Conservation (phyloP, 2,113 vertebrate species). For the Myiagra hebetior region DNA sequence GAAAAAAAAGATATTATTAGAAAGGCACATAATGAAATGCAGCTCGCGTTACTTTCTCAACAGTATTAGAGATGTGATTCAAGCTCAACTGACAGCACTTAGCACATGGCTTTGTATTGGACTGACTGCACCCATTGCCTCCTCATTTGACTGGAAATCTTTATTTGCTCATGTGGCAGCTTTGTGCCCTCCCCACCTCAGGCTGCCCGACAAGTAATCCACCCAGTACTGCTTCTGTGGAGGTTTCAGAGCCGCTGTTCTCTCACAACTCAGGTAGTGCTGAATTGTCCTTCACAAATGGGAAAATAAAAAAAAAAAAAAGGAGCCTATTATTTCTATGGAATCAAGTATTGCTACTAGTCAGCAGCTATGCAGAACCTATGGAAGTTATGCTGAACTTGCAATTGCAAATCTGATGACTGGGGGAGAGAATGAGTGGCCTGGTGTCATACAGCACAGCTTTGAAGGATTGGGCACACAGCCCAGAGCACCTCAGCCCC, state of each 20-base stretch:
- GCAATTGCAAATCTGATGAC: neutral
- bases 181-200: neutral
- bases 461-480: neutral
- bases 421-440: neutral
- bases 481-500: neutral
- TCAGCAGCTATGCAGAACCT: neutral
- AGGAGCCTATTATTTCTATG: neutral
- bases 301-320: neutral
- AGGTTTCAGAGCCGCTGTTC: neutral
- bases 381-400: neutral
- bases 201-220: neutral
- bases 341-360: neutral
- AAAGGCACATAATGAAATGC: conserved; percentile 5
- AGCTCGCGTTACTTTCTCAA: neutral
- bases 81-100: neutral
- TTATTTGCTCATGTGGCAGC: neutral
- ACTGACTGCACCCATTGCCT: neutral
- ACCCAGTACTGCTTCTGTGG: neutral
- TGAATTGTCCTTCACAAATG: neutral
- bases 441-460: fast-evolving
- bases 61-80: neutral
- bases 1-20: conserved; percentile 60
- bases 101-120: neutral
- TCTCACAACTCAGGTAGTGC: neutral
- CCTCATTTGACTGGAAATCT: neutral